These are phyloP conservation scores for Pediacus dermestoides DNA, from an alignment of 2,888 invertebrate species.

Conservation along the genomic window DNA sequence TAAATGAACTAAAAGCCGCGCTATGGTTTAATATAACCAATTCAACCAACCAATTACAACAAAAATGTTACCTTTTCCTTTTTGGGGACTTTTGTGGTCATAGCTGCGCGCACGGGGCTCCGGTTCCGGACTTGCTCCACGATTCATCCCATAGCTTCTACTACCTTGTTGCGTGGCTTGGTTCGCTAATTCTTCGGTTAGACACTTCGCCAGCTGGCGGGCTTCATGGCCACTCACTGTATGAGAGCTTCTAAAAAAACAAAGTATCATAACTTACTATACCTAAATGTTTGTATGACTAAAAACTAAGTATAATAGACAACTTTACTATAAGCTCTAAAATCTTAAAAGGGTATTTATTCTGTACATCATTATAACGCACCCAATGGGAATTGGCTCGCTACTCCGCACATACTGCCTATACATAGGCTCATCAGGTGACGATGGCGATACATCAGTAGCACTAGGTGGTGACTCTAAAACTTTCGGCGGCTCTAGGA, in stretches of 20 bases:
- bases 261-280: constrained; percentile 1
- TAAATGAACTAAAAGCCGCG: too few species aligned
- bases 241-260: constrained; percentile 56
- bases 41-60: constrained; percentile 11
- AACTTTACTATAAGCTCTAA: constrained; percentile 16
- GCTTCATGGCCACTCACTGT: constrained; percentile 81
- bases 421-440: constrained; percentile 26
- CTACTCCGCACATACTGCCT: constrained; percentile 58
- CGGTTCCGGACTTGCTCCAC: constrained; percentile 54
- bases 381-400: constrained; percentile 76
- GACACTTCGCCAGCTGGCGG: constrained; percentile 67
- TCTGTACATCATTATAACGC: too few species aligned
- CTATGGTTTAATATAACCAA: too few species aligned
- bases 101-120: constrained; percentile 66
- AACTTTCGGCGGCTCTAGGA: constrained; percentile 25
- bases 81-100: constrained; percentile 56
- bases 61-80: constrained; percentile 50
- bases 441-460: constrained; percentile 24
- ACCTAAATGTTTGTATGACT: neutral
- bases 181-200: constrained; percentile 61
- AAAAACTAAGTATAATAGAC: constrained; percentile 5
- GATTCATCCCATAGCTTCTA: constrained; percentile 38
- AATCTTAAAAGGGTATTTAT: neutral
- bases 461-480: constrained; percentile 24
- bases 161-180: constrained; percentile 39